Percentiles rank a stretch among this genome's conserved stretches.
These are phyloP conservation scores for Aplochiton taeniatus DNA, from an alignment of 2,797 vertebrate species.

Conservation along the genomic window DNA sequence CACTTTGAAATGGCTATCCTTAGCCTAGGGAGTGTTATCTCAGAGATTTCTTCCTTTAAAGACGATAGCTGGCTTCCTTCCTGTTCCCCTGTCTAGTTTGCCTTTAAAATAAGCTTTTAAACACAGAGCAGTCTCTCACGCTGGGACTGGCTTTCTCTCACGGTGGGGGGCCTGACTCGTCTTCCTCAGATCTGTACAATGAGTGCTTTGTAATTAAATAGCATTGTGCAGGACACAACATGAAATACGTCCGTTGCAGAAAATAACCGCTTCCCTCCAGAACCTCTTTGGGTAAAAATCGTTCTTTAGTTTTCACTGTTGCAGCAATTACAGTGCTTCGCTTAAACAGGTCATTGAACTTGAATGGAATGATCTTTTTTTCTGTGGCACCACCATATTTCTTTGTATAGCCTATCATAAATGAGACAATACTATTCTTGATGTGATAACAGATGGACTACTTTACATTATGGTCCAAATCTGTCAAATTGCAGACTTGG, in stretches of 20 bases:
- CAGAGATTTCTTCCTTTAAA: conserved; percentile 53
- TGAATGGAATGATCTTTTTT: too few species aligned
- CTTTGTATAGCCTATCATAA: too few species aligned
- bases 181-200: conserved; percentile 51
- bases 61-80: conserved; percentile 58
- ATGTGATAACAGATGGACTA: too few species aligned
- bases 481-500: background rate
- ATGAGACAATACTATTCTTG: too few species aligned
- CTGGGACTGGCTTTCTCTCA: conserved; percentile 29
- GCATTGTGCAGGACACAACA: conserved; percentile 17
- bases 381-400: too few species aligned
- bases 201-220: conserved; percentile 65
- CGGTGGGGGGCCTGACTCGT: conserved; percentile 38
- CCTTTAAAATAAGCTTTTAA: conserved; percentile 55
- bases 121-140: conserved; percentile 39
- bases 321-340: too few species aligned
- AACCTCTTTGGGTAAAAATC: conserved; percentile 57
- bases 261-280: conserved; percentile 37
- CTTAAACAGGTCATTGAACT: too few species aligned
- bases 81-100: conserved; percentile 47
- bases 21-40: conserved; percentile 42
- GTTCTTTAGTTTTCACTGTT: conserved; percentile 55
- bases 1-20: conserved; percentile 38
- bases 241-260: conserved; percentile 20
- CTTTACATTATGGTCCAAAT: too few species aligned